These are phyloP conservation scores for Venusia cambrica DNA, from an alignment of 2,888 invertebrate species.

Conservation along the genomic window DNA sequence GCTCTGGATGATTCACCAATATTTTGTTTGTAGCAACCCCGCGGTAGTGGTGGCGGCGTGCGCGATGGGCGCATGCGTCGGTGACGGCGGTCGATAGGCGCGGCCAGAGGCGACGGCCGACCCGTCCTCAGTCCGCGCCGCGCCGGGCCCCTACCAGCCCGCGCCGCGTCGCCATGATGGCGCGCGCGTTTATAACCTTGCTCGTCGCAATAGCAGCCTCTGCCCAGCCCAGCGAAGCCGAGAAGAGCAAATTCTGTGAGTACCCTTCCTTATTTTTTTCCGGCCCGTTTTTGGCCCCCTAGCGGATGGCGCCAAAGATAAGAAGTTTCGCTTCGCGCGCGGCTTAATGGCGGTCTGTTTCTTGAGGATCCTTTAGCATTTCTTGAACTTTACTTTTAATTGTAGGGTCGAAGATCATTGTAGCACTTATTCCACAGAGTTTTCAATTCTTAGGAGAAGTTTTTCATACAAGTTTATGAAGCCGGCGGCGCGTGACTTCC, in stretches of 20 bases:
- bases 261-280: constrained; percentile 28
- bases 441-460: constrained; percentile 19
- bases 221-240: constrained; percentile 56
- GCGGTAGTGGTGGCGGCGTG: neutral
- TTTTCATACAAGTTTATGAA: constrained; percentile 12
- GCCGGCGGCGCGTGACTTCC: constrained; percentile 12
- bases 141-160: constrained; percentile 53
- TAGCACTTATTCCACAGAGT: constrained; percentile 29
- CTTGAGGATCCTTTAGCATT: constrained; percentile 18
- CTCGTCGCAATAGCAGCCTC: constrained; percentile 56
- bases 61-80: constrained; percentile 27
- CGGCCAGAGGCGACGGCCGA: constrained; percentile 11
- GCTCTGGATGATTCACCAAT: constrained; percentile 26
- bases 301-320: constrained; percentile 25
- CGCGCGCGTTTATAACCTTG: constrained; percentile 61
- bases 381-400: constrained; percentile 14
- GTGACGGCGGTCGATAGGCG: constrained; percentile 42
- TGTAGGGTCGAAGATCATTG: constrained; percentile 2
- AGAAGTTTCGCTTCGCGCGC: constrained; percentile 23
- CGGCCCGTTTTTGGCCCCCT: neutral
- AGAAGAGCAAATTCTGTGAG: constrained; percentile 81
- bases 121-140: constrained; percentile 53
- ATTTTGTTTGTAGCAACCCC: constrained; percentile 28
- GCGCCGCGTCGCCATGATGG: constrained; percentile 73
- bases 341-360: constrained; percentile 29